Percentiles rank a stretch among this genome's conserved stretches.
Conservation (phyloP, 2,113 vertebrate genomes). For the Charina bottae region DNA sequence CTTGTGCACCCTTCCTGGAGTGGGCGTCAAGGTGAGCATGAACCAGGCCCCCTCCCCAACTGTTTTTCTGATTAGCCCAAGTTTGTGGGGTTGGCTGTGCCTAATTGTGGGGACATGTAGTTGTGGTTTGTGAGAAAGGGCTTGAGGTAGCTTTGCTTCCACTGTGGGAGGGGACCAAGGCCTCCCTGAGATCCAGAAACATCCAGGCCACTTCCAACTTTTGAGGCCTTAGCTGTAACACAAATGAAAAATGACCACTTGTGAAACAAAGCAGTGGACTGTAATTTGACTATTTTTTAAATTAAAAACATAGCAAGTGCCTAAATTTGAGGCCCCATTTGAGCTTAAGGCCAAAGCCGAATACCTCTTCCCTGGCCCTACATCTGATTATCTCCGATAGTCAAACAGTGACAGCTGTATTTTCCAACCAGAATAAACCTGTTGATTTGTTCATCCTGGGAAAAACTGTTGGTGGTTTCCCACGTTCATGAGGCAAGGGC, state of each 20-base stretch:
- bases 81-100: not conserved
- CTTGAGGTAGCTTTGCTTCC: not conserved
- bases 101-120: accelerated
- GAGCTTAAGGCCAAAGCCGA: not conserved
- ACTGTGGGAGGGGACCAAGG: not conserved
- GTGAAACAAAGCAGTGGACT: not conserved
- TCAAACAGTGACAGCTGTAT: not conserved
- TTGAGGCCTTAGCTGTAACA: not conserved
- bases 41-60: accelerated
- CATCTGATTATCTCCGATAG: not conserved
- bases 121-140: not conserved
- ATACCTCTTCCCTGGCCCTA: not conserved
- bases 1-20: conserved; percentile 86
- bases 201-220: not conserved
- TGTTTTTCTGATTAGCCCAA: not conserved
- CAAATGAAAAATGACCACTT: not conserved
- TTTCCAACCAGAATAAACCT: not conserved
- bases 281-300: not conserved
- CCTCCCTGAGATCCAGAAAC: not conserved
- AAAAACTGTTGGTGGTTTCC: not conserved
- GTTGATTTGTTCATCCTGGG: not conserved
- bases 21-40: conserved; percentile 86
- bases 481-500: not conserved
- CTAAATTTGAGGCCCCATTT: not conserved
- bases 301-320: not conserved